These are phyloP conservation scores for Origma solitaria DNA, from an alignment of 2,113 vertebrate species.

Conservation along the genomic window DNA sequence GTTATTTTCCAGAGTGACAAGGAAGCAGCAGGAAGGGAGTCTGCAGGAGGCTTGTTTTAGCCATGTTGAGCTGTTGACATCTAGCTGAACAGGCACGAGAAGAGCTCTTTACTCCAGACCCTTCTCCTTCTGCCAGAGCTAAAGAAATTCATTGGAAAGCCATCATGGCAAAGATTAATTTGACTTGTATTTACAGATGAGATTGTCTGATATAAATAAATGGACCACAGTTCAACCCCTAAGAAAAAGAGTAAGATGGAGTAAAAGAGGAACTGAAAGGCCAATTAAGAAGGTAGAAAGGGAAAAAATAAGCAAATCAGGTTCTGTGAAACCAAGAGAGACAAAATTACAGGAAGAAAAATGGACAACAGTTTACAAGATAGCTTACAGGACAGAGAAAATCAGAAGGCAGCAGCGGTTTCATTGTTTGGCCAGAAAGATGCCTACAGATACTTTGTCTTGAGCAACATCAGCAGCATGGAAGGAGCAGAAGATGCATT, in stretches of 20 bases:
- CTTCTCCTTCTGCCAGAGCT: neutral
- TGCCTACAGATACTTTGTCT: neutral
- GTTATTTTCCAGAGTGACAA: neutral
- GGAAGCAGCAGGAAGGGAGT: neutral
- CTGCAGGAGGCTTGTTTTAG: neutral
- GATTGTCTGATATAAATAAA: neutral
- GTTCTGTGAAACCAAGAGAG: neutral
- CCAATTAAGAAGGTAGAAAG: neutral
- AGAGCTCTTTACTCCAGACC: neutral
- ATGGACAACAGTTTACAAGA: neutral
- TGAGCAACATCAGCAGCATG: neutral
- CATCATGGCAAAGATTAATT: neutral
- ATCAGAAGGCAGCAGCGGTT: neutral
- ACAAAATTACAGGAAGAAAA: neutral
- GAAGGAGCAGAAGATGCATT: neutral
- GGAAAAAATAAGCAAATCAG: neutral
- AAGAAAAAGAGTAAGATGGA: neutral
- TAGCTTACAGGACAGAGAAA: neutral
- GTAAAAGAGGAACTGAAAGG: neutral
- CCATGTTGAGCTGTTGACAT: neutral
- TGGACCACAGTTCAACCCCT: neutral
- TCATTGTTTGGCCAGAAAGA: neutral
- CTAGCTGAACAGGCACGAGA: neutral
- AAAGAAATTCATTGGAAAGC: neutral
- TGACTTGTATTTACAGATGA: neutral